Base-by-base conservation (phyloP, 2,113 vertebrate genomes). In the Chascanopsetta lugubris region DNA sequence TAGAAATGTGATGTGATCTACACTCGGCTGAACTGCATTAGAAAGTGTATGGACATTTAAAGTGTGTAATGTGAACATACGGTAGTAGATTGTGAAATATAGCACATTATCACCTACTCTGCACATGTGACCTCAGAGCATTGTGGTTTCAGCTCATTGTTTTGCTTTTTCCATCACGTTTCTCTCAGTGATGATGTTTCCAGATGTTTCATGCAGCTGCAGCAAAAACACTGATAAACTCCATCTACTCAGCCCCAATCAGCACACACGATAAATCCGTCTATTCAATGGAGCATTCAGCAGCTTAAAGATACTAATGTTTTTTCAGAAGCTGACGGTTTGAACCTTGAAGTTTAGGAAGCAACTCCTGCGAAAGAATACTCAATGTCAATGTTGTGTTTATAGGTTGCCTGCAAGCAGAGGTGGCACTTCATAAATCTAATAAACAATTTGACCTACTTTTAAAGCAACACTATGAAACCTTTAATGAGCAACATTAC, bases 1-100 rank as follows among this genome's bases (percentile, higher is more conserved):
- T 21, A 24, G 17, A 64, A 61, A 61, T 66, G 34, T 65, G 22
- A 68, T 46, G 34, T 26, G 54, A 59, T 73, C 69, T 56, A 50
- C 11, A 48, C 61, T 65, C 24, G 3, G 40, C 51, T 45, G 30
- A 15, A 8, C 26, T 43, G n/a, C 18, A 15, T n/a, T n/a, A n/a
- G n/a, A n/a, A n/a, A n/a, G n/a, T n/a, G n/a, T n/a, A n/a, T n/a
- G n/a, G n/a, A n/a, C n/a, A n/a, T n/a, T n/a, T n/a, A n/a, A n/a
- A n/a, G 2, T 32, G 30, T 32, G 2, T 32, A 8, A 38, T 13
- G 13, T 38, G 34, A 15, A 38, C 12, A 38, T 38, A 38, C 34
- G n/a, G n/a, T 38, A 11, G 5, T 38, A 36, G 34, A n/a, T 38
- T 11, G 7, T 38, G 34, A 38, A 38, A 38, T 38, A 38, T 15